Conservation (phyloP, 2,888 invertebrate genomes). For the Malthinus flaveolus region DNA sequence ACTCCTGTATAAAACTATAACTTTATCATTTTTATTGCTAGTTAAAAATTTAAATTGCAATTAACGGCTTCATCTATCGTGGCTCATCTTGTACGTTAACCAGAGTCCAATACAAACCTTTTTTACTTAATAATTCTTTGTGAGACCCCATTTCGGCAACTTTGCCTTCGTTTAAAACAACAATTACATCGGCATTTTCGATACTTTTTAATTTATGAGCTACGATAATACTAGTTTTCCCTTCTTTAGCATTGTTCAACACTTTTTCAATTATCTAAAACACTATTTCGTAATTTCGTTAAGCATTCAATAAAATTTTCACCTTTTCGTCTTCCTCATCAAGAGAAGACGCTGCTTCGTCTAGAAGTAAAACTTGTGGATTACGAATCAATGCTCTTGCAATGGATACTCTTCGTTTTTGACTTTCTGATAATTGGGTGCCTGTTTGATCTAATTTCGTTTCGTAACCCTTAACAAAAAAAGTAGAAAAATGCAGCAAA, state of each 20-base stretch:
- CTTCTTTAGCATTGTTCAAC: slow-evolving; percentile 77
- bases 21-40: no score
- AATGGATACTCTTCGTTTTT: slow-evolving; percentile 86
- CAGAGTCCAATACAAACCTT: slow-evolving; percentile 66
- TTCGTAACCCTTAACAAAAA: slow-evolving; percentile 77
- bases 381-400: slow-evolving; percentile 80
- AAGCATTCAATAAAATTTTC: background rate
- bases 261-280: slow-evolving; percentile 74
- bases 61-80: no score
- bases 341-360: slow-evolving; percentile 86
- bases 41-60: no score
- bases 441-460: slow-evolving; percentile 79
- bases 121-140: slow-evolving; percentile 63
- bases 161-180: slow-evolving; percentile 69
- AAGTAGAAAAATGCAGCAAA: no score
- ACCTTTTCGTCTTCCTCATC: slow-evolving; percentile 87
- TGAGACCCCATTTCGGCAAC: slow-evolving; percentile 75
- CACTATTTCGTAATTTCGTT: background rate
- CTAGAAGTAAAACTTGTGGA: slow-evolving; percentile 75
- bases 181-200: slow-evolving; percentile 77
- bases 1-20: no score
- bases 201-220: slow-evolving; percentile 86
- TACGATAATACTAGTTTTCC: slow-evolving; percentile 83
- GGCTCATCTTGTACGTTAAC: slow-evolving; percentile 51
- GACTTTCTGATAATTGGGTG: slow-evolving; percentile 78